These are phyloP conservation scores for Tribolium freemani DNA, from an alignment of 2,888 invertebrate genomes.

Conservation along the genomic window DNA sequence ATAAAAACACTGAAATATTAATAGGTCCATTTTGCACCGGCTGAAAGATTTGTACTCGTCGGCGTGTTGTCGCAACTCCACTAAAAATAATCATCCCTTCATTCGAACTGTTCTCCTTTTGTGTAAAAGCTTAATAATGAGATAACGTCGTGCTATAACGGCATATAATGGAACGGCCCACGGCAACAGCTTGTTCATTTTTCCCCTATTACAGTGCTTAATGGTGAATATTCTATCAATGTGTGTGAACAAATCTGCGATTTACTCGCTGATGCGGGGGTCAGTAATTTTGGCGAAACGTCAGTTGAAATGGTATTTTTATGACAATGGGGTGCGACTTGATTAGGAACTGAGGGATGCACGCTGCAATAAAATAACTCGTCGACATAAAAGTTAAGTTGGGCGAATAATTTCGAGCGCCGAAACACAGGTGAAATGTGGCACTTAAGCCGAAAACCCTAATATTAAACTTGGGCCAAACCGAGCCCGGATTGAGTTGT, in stretches of 20 bases:
- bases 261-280: not conserved
- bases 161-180: conserved; percentile 34
- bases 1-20: conserved; percentile 27
- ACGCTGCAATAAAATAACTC: conserved; percentile 37
- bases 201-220: conserved; percentile 36
- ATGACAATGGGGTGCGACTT: conserved; percentile 33
- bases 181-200: conserved; percentile 41
- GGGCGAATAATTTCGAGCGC: conserved; percentile 31
- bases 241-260: conserved; percentile 11
- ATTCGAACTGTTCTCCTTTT: conserved; percentile 33
- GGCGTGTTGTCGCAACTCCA: conserved; percentile 28
- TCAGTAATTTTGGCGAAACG: conserved; percentile 8
- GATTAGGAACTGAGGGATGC: conserved; percentile 34
- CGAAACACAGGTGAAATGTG: conserved; percentile 36
- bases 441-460: conserved; percentile 15
- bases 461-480: conserved; percentile 16
- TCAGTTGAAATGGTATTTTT: conserved; percentile 35
- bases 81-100: conserved; percentile 37
- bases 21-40: conserved; percentile 16
- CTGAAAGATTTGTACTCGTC: conserved; percentile 26
- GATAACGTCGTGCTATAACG: conserved; percentile 35
- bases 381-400: conserved; percentile 27
- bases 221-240: conserved; percentile 37
- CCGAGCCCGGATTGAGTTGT: conserved; percentile 8
- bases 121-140: conserved; percentile 41